Base-by-base conservation (phyloP, 2,797 vertebrate species). In the Euphonia xanthogaster region DNA sequence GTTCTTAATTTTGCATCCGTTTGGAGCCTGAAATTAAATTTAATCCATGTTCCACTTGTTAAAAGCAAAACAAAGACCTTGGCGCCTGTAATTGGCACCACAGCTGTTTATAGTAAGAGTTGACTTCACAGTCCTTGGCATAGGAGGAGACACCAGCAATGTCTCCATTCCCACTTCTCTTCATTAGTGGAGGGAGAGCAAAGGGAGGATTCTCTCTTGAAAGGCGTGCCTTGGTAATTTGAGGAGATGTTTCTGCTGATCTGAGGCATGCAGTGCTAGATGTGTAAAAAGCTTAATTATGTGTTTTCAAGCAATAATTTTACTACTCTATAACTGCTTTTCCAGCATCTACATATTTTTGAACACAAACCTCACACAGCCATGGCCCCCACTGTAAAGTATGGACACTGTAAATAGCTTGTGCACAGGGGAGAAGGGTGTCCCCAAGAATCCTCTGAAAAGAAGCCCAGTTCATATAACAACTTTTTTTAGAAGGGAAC, bases 11-110 rank as follows among this genome's bases (percentile, higher is more conserved):
- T 94, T 81, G 45, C 42, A 35, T 66, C 44, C 70, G 48, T 90
- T 93, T 86, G 31, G 39, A 92, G 67, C 62, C 62, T 60, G 80
- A 92, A 95, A 92, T 95, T 90, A 83, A 90, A 94, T 91, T 89
- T 82, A 54, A 88, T 91, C 66, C 58, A 13, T 72, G 78, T 77
- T 88, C 50, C 17, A 53, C 60, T 95, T 87, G 71, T 65, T 91
- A 86, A 86, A 93, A 84, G 24, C 54, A 73, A 94, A 95, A 72
- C 76, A 68, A 95, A 94, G 90, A 51, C 70, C 30, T 92, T 81
- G 77, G 83, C 2, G 5, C 60, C 48, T 66, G 66, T 62, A 86
- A 60, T 45, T 68, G 70, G 79, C 88, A 72, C 66, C 25, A 33
- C 73, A 72, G 28, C 90, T 88, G 73, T 90, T 94, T 88, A 55